Conservation (phyloP, 2,888 invertebrate species). For the Smittia aterrima region DNA sequence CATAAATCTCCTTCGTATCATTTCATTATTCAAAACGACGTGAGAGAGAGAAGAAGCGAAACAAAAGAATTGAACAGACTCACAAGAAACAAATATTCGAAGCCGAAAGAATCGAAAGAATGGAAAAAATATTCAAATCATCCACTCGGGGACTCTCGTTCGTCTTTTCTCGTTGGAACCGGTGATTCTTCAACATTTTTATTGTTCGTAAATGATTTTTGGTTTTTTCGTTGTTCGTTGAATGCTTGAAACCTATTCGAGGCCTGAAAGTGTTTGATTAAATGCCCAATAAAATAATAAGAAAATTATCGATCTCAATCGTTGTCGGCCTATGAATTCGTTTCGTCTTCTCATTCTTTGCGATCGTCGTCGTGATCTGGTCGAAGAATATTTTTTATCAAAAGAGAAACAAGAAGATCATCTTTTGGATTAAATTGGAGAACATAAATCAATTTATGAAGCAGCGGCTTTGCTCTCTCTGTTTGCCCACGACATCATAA, state of each 20-base stretch:
- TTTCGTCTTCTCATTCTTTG: too few species aligned
- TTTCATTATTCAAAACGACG: slow-evolving; percentile 1
- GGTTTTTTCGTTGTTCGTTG: background rate
- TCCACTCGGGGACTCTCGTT: background rate
- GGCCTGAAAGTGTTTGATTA: background rate
- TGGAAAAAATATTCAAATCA: slow-evolving; percentile 25
- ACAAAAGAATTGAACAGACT: slow-evolving; percentile 22
- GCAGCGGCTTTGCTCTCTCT: background rate
- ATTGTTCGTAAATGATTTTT: slow-evolving; percentile 24
- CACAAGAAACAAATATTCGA: background rate
- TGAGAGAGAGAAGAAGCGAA: background rate
- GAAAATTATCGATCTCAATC: slow-evolving; percentile 2
- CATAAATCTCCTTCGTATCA: background rate
- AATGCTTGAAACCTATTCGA: background rate
- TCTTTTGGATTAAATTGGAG: background rate
- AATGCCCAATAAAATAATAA: slow-evolving; percentile 23
- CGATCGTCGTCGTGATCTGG: too few species aligned
- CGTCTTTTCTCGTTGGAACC: background rate
- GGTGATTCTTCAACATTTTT: slow-evolving; percentile 6
- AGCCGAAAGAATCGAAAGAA: background rate
- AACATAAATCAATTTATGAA: slow-evolving; percentile 15
- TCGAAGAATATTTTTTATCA: too few species aligned
- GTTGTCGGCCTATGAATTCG: background rate
- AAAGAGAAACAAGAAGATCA: too few species aligned
- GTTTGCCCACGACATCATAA: slow-evolving; percentile 8